A percentile compares a stretch with the other conserved stretches of the same genome.
These are phyloP conservation scores for Todiramphus chloris DNA, from an alignment of 2,113 vertebrate species.

Conservation along the genomic window DNA sequence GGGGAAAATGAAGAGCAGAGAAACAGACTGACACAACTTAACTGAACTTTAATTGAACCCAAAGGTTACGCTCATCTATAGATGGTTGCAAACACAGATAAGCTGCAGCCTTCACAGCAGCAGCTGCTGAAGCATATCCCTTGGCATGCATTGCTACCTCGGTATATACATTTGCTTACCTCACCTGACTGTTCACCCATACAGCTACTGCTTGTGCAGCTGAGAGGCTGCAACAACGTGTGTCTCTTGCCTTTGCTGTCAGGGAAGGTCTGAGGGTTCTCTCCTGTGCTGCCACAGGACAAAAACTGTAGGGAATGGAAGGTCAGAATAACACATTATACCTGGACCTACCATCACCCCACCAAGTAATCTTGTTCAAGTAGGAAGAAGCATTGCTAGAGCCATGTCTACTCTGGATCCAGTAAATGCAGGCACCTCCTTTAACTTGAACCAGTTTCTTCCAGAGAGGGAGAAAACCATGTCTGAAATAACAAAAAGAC, in stretches of 20 bases:
- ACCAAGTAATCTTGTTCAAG: neutral
- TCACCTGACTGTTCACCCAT: neutral
- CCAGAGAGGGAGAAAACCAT: neutral
- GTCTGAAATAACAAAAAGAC: neutral
- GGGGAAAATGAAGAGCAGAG: neutral
- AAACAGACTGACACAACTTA: neutral
- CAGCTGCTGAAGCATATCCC: neutral
- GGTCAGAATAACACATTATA: neutral
- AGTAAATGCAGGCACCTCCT: neutral
- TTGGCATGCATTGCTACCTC: neutral
- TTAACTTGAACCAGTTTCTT: neutral
- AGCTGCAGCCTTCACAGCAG: neutral
- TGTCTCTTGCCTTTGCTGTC: neutral
- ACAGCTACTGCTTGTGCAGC: neutral
- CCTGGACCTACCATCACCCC: neutral
- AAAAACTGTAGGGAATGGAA: neutral
- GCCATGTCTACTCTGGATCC: neutral
- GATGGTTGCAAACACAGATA: neutral
- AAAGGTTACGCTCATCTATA: neutral
- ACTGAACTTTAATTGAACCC: neutral
- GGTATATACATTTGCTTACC: neutral
- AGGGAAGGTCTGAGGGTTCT: neutral
- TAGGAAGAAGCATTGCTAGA: neutral
- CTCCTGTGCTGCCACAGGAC: rapidly evolving
- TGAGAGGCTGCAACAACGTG: neutral